Evolutionary conservation across 2,888 invertebrate species (phyloP).

Genomic region (Tholera decimalis): DNA sequence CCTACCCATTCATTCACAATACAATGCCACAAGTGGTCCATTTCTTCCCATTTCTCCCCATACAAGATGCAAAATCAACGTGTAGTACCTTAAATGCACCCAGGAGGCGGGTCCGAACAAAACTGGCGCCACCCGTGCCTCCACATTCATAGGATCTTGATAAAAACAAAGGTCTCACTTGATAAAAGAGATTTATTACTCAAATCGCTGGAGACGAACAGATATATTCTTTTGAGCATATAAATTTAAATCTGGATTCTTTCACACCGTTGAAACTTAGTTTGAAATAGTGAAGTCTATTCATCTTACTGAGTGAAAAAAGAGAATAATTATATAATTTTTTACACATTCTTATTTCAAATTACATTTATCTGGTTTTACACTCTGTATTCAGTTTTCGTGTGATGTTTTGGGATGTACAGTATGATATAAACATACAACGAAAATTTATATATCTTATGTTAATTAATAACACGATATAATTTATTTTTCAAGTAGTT

Average conservation of each 20-base stretch:
- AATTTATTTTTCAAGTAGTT: no score
- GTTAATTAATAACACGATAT: no score
- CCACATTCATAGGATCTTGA: constrained; percentile 75
- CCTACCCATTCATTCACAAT: constrained; percentile 42
- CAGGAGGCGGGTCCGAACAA: constrained; percentile 69
- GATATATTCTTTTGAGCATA: constrained; percentile 82
- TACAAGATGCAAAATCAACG: constrained; percentile 63
- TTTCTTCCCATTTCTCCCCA: constrained; percentile 43
- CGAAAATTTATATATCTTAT: no score
- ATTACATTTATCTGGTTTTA: no score
- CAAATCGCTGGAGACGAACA: constrained; percentile 77
- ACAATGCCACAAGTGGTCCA: constrained; percentile 61
- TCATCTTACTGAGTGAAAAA: neutral
- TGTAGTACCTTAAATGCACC: constrained; percentile 71
- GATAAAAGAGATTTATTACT: constrained; percentile 85
- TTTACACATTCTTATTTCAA: no score
- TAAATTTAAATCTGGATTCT: constrained; percentile 66
- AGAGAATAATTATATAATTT: no score
- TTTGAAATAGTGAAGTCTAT: neutral
- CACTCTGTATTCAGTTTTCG: no score
- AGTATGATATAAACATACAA: no score
- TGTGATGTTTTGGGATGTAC: no score
- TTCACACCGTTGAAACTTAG: constrained; percentile 59
- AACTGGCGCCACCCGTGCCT: constrained; percentile 55
- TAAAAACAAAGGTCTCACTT: constrained; percentile 80